Evolutionary conservation across 1,140 invertebrate genomes (phyloP).

Genomic region (Eciton burchellii): DNA sequence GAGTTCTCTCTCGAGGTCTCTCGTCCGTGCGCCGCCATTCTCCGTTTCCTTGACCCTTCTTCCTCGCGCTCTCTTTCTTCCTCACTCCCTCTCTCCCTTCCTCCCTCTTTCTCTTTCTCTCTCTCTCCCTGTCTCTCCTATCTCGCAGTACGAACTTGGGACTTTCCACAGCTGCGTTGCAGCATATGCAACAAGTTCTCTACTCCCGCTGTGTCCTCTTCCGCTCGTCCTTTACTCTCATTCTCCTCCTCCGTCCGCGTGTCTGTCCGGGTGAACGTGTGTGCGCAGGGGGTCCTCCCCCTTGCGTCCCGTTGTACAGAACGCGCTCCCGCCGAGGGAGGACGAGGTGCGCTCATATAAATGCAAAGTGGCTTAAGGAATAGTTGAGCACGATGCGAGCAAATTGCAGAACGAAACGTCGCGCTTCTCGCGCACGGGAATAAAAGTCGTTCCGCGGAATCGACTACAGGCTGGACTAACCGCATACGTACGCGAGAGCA

Average conservation of each 20-base stretch:
- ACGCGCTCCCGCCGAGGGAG: conserved; percentile 42
- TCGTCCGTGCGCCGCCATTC: conserved; percentile 29
- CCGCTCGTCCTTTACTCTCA: conserved; percentile 14
- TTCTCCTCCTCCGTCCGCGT: background rate
- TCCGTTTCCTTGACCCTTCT: conserved; percentile 26
- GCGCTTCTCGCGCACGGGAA: conserved; percentile 19
- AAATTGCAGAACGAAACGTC: conserved; percentile 65
- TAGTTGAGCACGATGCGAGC: conserved; percentile 52
- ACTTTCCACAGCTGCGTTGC: conserved; percentile 34
- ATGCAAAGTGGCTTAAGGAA: conserved; percentile 76
- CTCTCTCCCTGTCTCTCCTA: conserved; percentile 26
- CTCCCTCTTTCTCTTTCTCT: conserved; percentile 27
- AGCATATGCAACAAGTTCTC: background rate
- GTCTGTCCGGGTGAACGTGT: conserved; percentile 25
- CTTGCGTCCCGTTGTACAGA: conserved; percentile 41
- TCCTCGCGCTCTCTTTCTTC: conserved; percentile 31
- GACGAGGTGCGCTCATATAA: conserved; percentile 71
- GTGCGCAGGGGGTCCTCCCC: background rate
- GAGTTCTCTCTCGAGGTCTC: conserved; percentile 40
- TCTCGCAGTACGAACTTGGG: conserved; percentile 33
- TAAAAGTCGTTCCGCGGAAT: conserved; percentile 26
- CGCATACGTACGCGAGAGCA: background rate
- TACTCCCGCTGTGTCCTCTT: conserved; percentile 19
- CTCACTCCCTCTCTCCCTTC: conserved; percentile 20
- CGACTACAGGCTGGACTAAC: conserved; percentile 12